phyloP scores from a whole-genome alignment of 2,113 vertebrate species.

The Pterocles burchelli region DNA sequence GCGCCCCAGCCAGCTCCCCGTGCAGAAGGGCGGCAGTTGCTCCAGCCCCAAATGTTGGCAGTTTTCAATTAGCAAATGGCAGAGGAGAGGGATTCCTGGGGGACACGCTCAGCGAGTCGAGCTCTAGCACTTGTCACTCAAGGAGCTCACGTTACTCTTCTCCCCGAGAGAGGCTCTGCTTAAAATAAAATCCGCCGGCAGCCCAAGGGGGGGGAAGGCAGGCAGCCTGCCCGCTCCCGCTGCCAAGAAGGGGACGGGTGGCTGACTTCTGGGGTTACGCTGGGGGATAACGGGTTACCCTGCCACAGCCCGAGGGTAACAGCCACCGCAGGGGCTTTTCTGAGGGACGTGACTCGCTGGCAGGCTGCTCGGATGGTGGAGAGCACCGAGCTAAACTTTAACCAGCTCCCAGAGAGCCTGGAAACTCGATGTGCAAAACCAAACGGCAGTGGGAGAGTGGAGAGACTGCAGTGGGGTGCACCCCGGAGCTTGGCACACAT shows the following conservation, averaged over 20 bases:
- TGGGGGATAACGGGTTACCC: background rate
- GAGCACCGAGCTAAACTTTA: slow-evolving; percentile 18
- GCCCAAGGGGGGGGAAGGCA: background rate
- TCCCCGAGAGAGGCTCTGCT: background rate
- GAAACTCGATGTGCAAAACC: background rate
- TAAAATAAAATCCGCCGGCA: slow-evolving; percentile 27
- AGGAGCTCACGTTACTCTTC: slow-evolving; percentile 49
- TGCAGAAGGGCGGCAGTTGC: slow-evolving; percentile 35
- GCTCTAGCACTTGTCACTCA: slow-evolving; percentile 51
- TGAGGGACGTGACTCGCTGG: background rate
- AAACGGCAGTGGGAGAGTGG: accelerated
- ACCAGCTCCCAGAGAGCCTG: background rate
- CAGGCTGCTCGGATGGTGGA: background rate
- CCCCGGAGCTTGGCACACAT: background rate
- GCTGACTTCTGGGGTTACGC: background rate
- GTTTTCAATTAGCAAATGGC: slow-evolving; percentile 69
- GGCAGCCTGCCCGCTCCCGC: background rate
- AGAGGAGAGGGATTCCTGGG: slow-evolving; percentile 53
- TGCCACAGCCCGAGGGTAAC: background rate
- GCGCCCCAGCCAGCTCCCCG: slow-evolving; percentile 37
- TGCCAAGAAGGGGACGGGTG: background rate
- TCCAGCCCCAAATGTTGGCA: slow-evolving; percentile 54
- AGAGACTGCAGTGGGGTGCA: background rate
- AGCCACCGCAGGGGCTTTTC: background rate
- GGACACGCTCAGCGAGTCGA: slow-evolving; percentile 39